Evolutionary conservation across 2,888 invertebrate species (phyloP), one percentile per base, ranked within the genome.

Genomic region (Pseudanteris insignis): DNA sequence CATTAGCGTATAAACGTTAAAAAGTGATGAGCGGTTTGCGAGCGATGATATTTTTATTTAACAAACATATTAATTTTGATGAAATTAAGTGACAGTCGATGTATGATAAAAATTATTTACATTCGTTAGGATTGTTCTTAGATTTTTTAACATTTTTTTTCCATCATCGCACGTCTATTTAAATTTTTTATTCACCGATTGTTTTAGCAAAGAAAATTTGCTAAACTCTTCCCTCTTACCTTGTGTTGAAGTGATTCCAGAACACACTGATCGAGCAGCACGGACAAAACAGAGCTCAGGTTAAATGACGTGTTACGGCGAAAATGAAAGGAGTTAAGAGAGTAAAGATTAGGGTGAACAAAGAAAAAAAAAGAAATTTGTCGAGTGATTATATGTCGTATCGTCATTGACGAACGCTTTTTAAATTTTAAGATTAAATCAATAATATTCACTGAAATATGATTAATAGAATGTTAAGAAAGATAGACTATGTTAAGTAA

Each of bases 231-330:
- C 53, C 57, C 81, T 87, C 94, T 94, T 94, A 95, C 95, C 95
- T 94, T 88, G 93, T 91, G 84, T 94, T 94, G 92, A 95, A 94
- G 91, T 94, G 92, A 88, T 93, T 94, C 95, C 94, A 94, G 90
- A 94, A 94, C 87, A 94, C 91, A 92, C 94, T 95, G 91, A 86
- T 74, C 74, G 81, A 81, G 89, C 89, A 89, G 89, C 89, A 88
- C 85, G 87, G 86, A 85, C 77, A 82, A 86, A 85, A 86, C 78
- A 82, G 86, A 86, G 83, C 81, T 84, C 83, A 86, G 82, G 78
- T 79, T 78, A 78, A 79, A 74, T 74, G 68, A 71, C 68, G 71
- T 75, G 68, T 70, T 72, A 70, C 51, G 66, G 64, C 65, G 61
- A 67, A 64, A 64, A 41, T 63, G 61, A 59, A 53, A 57, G 57